Conservation (phyloP, 2,113 vertebrate genomes). For the Phoxinus phoxinus region DNA sequence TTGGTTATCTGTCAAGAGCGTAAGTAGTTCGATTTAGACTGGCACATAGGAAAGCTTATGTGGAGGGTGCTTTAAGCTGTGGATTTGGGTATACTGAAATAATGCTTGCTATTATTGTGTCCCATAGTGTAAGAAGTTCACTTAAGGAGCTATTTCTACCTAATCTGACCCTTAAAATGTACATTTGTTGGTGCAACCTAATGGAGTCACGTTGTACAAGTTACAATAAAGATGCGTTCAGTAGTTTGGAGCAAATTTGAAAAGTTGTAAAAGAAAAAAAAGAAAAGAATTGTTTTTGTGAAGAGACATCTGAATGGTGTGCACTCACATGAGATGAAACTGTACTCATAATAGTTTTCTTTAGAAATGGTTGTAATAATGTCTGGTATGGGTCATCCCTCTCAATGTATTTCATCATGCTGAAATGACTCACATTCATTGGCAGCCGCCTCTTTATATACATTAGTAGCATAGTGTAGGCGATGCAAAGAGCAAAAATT, state of each 20-base stretch:
- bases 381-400: no score
- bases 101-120: neutral
- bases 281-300: neutral
- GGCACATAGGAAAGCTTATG: neutral
- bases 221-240: neutral
- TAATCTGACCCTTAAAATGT: neutral
- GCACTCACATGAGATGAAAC: neutral
- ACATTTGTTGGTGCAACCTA: neutral
- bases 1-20: constrained; percentile 16
- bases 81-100: neutral
- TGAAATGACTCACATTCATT: neutral
- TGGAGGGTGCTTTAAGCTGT: neutral
- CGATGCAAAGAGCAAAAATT: neutral
- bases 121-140: neutral
- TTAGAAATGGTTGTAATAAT: no score
- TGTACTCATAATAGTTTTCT: no score
- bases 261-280: neutral
- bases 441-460: neutral
- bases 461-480: neutral
- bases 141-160: neutral
- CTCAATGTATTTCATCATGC: neutral
- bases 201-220: neutral
- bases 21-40: constrained; percentile 3
- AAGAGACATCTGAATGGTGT: neutral
- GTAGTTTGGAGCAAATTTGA: neutral